A percentile compares a stretch with the other conserved stretches of the same genome.
phyloP scores from a whole-genome alignment of 2,113 vertebrate species.

The Gallinago undulata region DNA sequence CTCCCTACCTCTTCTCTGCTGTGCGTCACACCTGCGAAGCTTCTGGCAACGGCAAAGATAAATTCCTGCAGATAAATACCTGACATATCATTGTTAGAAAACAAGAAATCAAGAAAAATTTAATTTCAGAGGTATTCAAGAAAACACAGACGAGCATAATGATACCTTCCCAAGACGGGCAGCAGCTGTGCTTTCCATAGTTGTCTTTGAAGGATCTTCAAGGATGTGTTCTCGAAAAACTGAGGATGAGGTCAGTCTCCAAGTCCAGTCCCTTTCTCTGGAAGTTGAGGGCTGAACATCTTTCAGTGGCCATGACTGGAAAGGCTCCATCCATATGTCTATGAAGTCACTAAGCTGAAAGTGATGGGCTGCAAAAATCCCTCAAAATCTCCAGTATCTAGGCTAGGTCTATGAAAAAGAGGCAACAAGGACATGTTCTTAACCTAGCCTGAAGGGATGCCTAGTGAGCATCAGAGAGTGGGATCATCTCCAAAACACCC shows the following conservation, averaged over 20 bases:
- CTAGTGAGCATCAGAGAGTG: not conserved
- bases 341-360: not conserved
- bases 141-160: not conserved
- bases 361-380: not conserved
- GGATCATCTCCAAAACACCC: not conserved
- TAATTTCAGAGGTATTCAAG: not conserved
- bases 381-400: not conserved
- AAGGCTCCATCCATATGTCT: not conserved
- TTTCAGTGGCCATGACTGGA: not conserved
- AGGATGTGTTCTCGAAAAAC: not conserved
- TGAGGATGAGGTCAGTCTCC: not conserved
- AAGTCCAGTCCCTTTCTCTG: not conserved
- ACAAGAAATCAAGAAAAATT: not conserved
- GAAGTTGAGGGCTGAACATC: not conserved
- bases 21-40: not conserved
- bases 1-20: not conserved
- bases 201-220: not conserved
- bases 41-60: not conserved
- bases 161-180: not conserved
- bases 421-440: fast-evolving
- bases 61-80: not conserved
- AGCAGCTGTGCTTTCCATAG: not conserved
- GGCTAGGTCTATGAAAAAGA: not conserved
- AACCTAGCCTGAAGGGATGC: not conserved
- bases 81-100: not conserved